These are phyloP conservation scores for Microctonus aethiopoides DNA, from an alignment of 2,888 invertebrate genomes.

Conservation along the genomic window DNA sequence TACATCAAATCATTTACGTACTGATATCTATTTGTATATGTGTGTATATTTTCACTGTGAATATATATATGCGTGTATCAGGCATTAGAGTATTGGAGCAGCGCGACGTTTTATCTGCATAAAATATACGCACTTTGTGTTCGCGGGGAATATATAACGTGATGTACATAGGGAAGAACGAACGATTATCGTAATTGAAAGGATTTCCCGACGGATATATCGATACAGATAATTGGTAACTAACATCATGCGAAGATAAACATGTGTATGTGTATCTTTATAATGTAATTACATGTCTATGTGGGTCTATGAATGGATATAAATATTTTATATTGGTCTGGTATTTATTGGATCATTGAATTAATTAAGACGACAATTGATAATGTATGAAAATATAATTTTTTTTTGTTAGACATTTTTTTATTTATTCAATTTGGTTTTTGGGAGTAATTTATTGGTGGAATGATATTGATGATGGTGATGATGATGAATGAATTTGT, in stretches of 20 bases:
- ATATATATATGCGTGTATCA: too few species aligned
- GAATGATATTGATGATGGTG: too few species aligned
- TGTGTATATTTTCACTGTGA: background rate
- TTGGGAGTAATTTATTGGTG: too few species aligned
- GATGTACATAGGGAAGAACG: background rate
- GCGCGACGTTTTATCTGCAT: background rate
- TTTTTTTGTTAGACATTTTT: too few species aligned
- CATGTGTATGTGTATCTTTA: slow-evolving; percentile 15
- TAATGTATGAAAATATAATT: too few species aligned
- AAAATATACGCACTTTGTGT: slow-evolving; percentile 15
- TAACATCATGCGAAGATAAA: slow-evolving; percentile 23
- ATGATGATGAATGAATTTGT: too few species aligned
- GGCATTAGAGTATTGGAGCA: too few species aligned
- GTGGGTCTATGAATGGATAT: too few species aligned
- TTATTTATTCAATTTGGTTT: too few species aligned
- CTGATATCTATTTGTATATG: background rate
- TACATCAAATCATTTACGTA: background rate
- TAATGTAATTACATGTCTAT: background rate
- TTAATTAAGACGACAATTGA: too few species aligned
- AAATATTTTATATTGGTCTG: too few species aligned
- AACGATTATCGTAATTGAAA: slow-evolving; percentile 21
- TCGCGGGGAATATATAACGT: background rate
- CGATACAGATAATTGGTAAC: background rate
- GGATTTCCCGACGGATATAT: slow-evolving; percentile 10
- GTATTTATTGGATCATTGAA: too few species aligned